A percentile compares a stretch with the other conserved stretches of the same genome.
Conservation (phyloP, 2,888 invertebrate genomes). For the Luperina nickerlii region DNA sequence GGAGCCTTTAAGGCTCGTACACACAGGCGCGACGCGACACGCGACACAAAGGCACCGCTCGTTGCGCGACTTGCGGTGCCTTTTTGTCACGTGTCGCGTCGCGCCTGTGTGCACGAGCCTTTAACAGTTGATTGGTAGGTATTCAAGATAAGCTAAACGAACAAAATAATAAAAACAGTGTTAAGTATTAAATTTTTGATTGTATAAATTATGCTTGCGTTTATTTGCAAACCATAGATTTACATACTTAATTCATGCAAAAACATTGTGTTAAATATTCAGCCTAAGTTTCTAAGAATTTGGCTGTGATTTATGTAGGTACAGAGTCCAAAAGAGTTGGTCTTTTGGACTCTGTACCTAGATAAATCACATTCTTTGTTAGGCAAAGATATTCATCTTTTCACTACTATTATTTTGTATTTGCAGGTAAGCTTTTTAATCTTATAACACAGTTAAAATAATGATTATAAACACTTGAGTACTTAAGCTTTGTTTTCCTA, state of each 20-base stretch:
- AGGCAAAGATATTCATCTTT: neutral
- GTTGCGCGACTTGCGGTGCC: no score
- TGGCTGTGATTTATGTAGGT: neutral
- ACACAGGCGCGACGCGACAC: no score
- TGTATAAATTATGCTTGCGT: neutral
- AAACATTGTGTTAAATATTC: neutral
- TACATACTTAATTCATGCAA: neutral
- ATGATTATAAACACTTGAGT: no score
- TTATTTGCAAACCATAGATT: neutral
- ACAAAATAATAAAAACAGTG: neutral
- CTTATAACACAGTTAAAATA: neutral
- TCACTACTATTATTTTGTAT: neutral
- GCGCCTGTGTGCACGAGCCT: no score
- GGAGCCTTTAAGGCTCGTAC: no score
- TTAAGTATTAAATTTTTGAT: neutral
- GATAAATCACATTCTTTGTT: no score
- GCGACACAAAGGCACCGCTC: no score
- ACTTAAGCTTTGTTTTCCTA: neutral
- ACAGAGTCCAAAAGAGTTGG: neutral
- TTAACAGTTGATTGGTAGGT: neutral
- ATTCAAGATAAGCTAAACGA: neutral
- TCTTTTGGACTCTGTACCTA: no score
- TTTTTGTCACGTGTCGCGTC: no score
- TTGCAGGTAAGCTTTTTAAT: no score
- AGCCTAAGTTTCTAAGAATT: neutral